Evolutionary conservation across 2,113 vertebrate genomes (phyloP), one percentile per base, ranked within the genome.

Genomic region (Melanocharis versteri): DNA sequence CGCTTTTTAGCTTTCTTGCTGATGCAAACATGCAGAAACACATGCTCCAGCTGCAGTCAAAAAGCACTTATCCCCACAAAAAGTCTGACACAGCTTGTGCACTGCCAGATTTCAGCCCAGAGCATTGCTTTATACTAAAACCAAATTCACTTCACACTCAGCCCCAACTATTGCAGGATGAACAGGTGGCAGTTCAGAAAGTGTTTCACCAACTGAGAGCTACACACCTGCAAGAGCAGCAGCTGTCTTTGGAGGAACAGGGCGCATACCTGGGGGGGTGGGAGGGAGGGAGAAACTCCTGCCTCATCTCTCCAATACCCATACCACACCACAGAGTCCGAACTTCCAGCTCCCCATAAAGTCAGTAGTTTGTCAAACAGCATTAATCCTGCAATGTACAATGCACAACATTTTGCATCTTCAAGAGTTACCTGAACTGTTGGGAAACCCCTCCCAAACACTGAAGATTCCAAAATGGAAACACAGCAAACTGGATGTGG

Each of bases 261-360:
- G 24, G 44, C 31, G 65, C 56, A 48, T 16, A 27, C 15, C 23
- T n/a, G 19, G 8, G 20, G 9, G 5, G 13, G 5, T 21, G 19
- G 27, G 44, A 9, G 14, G 15, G 45, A 70, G 26, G n/a, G 47
- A 69, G 24, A 47, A 79, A 68, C 7, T 53, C 40, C 73, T 31
- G 19, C 50, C 53, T 72, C n/a, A 37, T 18, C 85, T 72, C 53
- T 42, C 22, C 27, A 39, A 3, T 2, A 56, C 24, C 9, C 20
- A n/a, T 1, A 40, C n/a, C 42, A 39, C 13, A 20, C 31, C 66
- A 26, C 3, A 1, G 3, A 68, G 16, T 10, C 47, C 0, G 0
- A 87, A 50, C 42, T 58, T 60, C 16, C 66, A 87, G 22, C 24
- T 10, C 15, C 22, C 28, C 15, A 14, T 13, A 6, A 71, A 71